Conservation (phyloP, 2,888 invertebrate species). For the Drosophila diplacantha region DNA sequence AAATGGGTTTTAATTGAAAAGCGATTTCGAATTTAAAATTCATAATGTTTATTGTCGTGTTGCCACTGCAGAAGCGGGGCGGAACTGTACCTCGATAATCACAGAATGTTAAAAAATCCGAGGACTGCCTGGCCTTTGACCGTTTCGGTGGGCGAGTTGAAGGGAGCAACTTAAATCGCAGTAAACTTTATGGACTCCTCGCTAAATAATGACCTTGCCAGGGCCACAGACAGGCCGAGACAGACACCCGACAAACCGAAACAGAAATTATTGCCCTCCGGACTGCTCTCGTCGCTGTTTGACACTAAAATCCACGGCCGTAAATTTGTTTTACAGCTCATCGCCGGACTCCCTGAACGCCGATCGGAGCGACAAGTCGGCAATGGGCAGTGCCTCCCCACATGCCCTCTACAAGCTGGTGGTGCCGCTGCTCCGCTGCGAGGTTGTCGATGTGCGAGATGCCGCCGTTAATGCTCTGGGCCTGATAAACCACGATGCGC, state of each 20-base stretch:
- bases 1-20: slow-evolving; percentile 55
- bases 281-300: slow-evolving; percentile 12
- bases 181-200: slow-evolving; percentile 31
- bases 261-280: slow-evolving; percentile 30
- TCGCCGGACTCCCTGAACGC: slow-evolving; percentile 93
- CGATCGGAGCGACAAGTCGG: slow-evolving; percentile 88
- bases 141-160: slow-evolving; percentile 11
- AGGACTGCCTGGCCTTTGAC: background rate
- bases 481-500: slow-evolving; percentile 94
- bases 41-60: slow-evolving; percentile 51
- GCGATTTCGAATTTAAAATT: slow-evolving; percentile 53
- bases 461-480: slow-evolving; percentile 96
- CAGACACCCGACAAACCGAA: slow-evolving; percentile 12
- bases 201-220: slow-evolving; percentile 30
- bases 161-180: slow-evolving; percentile 26
- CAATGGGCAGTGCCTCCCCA: slow-evolving; percentile 85
- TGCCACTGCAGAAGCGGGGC: slow-evolving; percentile 5
- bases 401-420: slow-evolving; percentile 93
- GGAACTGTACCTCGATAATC: slow-evolving; percentile 9
- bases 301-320: slow-evolving; percentile 52
- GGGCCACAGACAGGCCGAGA: slow-evolving; percentile 17
- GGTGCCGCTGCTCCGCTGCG: slow-evolving; percentile 94
- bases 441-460: slow-evolving; percentile 95
- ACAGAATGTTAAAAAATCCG: background rate
- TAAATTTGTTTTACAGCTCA: slow-evolving; percentile 82